Percentiles rank a stretch among this genome's conserved stretches.
Evolutionary conservation across 2,113 vertebrate species (phyloP).

Genomic region (Paratilapia polleni): DNA sequence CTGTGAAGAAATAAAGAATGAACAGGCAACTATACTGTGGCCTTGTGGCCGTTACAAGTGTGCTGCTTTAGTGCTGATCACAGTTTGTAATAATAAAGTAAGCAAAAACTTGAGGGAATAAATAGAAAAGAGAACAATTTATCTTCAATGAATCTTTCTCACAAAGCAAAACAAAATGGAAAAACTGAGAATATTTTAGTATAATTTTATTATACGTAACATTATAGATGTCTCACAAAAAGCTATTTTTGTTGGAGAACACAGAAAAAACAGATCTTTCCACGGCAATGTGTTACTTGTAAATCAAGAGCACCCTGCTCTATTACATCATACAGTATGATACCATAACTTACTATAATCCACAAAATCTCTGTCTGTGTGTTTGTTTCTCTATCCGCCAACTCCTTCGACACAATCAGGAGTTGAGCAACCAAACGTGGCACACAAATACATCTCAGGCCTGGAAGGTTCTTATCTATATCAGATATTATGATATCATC

Average conservation of each 20-base stretch:
- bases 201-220: not conserved
- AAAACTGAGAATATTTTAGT: not conserved
- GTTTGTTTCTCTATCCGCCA: not conserved
- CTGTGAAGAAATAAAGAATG: slow-evolving; percentile 64
- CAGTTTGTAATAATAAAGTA: slow-evolving; percentile 22
- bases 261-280: not conserved
- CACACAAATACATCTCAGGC: not conserved
- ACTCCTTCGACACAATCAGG: not conserved
- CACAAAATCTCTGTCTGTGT: not conserved
- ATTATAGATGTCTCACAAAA: not conserved
- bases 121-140: not conserved
- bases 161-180: not conserved
- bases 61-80: slow-evolving; percentile 35
- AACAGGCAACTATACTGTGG: slow-evolving; percentile 24
- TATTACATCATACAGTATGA: not conserved
- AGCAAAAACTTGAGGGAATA: not conserved
- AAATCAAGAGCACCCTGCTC: not conserved
- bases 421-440: not conserved
- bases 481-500: not conserved
- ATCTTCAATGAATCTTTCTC: not conserved
- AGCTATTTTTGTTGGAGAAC: not conserved
- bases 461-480: not conserved
- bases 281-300: not conserved
- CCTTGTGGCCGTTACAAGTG: slow-evolving; percentile 13
- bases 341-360: not conserved